Percentiles rank a stretch among this genome's conserved stretches.
Conservation (phyloP, 2,113 vertebrate species). For the Ursus arctos region DNA sequence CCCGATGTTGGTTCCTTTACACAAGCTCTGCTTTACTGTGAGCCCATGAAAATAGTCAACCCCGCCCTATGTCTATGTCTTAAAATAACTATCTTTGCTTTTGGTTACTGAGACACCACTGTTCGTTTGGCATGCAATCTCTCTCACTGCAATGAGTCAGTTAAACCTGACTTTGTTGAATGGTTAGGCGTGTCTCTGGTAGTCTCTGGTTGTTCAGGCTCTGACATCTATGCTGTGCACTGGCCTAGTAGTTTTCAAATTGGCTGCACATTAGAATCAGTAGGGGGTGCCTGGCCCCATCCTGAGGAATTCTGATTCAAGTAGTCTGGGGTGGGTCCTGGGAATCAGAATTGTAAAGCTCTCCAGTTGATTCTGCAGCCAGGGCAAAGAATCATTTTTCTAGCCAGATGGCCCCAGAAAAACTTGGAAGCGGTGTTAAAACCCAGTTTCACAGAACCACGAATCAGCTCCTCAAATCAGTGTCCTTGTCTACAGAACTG, state of each 20-base stretch:
- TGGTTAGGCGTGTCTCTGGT: background rate
- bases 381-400: background rate
- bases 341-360: background rate
- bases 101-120: background rate
- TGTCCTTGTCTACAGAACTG: no score
- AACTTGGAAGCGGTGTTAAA: background rate
- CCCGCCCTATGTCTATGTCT: background rate
- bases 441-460: background rate
- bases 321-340: background rate
- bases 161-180: background rate
- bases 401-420: background rate
- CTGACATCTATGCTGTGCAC: background rate
- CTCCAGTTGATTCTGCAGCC: background rate
- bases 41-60: background rate
- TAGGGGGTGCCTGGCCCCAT: background rate
- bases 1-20: background rate
- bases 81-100: background rate
- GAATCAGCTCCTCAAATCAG: background rate
- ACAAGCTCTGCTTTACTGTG: background rate
- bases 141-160: background rate
- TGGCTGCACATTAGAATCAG: background rate
- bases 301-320: background rate
- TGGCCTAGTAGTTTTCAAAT: background rate
- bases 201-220: background rate
- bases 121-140: background rate